These are phyloP conservation scores for Archips xylosteana DNA, from an alignment of 2,888 invertebrate species.

Conservation along the genomic window DNA sequence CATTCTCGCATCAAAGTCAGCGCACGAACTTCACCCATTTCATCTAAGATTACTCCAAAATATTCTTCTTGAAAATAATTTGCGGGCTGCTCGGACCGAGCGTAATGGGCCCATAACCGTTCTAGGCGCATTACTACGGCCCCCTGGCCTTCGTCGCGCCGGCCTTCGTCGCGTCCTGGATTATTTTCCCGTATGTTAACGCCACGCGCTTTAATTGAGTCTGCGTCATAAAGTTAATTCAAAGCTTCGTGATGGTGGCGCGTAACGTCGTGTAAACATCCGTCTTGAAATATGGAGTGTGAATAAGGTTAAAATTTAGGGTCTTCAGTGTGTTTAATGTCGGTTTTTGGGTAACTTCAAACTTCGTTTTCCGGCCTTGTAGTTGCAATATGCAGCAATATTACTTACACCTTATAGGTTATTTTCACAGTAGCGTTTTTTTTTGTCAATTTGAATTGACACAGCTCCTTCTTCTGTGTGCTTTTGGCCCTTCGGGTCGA, in stretches of 20 bases:
- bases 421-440: no score
- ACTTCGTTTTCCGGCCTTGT: no score
- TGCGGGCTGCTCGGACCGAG: slow-evolving; percentile 17
- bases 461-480: no score
- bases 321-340: neutral
- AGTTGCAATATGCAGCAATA: no score
- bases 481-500: no score
- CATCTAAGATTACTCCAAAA: slow-evolving; percentile 26
- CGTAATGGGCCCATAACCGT: slow-evolving; percentile 33
- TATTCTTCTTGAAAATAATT: slow-evolving; percentile 38
- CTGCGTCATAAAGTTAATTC: neutral
- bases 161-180: neutral
- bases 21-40: slow-evolving; percentile 29
- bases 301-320: slow-evolving; percentile 1
- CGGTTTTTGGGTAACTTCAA: neutral
- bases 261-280: neutral
- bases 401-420: no score
- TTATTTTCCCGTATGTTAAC: slow-evolving; percentile 16
- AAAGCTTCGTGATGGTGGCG: neutral
- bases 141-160: neutral
- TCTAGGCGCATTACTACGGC: slow-evolving; percentile 20
- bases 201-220: slow-evolving; percentile 13
- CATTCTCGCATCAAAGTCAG: slow-evolving; percentile 14
- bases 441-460: no score
- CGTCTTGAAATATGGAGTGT: neutral